These are phyloP conservation scores for Epizoanthus stellaris DNA, from an alignment of 92 coral and sea anemone species.

Conservation along the genomic window DNA sequence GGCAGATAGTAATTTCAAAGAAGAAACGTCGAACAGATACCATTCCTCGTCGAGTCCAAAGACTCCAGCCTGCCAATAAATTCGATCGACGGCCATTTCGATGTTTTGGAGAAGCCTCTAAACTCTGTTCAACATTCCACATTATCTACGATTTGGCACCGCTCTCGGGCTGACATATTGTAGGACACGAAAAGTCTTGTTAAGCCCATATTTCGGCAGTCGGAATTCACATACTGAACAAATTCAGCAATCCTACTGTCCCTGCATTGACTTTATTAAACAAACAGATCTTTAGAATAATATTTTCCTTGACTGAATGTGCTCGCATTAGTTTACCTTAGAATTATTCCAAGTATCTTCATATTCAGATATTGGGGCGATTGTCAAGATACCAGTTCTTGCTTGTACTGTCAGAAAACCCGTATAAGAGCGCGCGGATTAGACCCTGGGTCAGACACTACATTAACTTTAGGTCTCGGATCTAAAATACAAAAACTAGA, in stretches of 20 bases:
- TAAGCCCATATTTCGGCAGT: slow-evolving; percentile 23
- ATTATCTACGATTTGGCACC: slow-evolving; percentile 28
- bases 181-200: slow-evolving; percentile 23
- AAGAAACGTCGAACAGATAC: not conserved
- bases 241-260: slow-evolving; percentile 2
- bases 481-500: slow-evolving; percentile 10
- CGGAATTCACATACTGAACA: slow-evolving; percentile 33
- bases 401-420: slow-evolving; percentile 18
- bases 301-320: slow-evolving; percentile 25
- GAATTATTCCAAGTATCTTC: slow-evolving; percentile 27
- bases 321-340: slow-evolving; percentile 31
- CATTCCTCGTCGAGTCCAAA: not conserved
- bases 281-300: slow-evolving; percentile 41
- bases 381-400: not conserved
- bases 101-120: not conserved
- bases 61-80: slow-evolving; percentile 13
- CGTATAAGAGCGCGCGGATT: not conserved
- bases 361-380: slow-evolving; percentile 22
- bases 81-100: slow-evolving; percentile 9
- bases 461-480: not conserved
- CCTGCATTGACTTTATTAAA: slow-evolving; percentile 16
- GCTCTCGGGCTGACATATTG: slow-evolving; percentile 25
- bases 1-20: not conserved
- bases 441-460: not conserved
- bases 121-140: slow-evolving; percentile 18